A percentile compares a stretch with the other conserved stretches of the same genome.
These are phyloP conservation scores for Pelobates fuscus DNA, from an alignment of 2,113 vertebrate species.

Conservation along the genomic window DNA sequence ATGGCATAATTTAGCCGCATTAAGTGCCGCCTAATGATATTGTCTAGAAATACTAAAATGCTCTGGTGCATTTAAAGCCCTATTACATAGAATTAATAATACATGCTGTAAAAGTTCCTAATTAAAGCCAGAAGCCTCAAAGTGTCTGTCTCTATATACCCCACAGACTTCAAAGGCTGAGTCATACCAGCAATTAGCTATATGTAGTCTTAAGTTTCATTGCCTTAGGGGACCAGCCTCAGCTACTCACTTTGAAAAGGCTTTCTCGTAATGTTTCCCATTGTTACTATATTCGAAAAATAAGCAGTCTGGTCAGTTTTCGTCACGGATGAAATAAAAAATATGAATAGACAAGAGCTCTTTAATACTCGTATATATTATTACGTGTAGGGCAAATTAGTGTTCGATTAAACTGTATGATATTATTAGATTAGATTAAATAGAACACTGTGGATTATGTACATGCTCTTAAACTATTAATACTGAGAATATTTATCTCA, in stretches of 20 bases:
- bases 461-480: too few species aligned
- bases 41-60: conserved; percentile 12
- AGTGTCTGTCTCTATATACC: conserved; percentile 33
- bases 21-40: conserved; percentile 28
- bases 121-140: conserved; percentile 37
- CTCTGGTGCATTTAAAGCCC: conserved; percentile 32
- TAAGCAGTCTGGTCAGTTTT: background rate
- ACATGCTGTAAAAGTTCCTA: conserved; percentile 41
- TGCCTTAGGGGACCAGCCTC: conserved; percentile 14
- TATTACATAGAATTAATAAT: conserved; percentile 46
- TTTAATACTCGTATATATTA: background rate
- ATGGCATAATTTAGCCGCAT: background rate
- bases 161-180: conserved; percentile 48
- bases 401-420: too few species aligned
- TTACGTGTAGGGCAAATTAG: too few species aligned
- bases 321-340: background rate
- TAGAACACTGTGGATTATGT: too few species aligned
- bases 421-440: too few species aligned
- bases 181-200: conserved; percentile 38
- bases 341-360: too few species aligned
- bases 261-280: conserved; percentile 17
- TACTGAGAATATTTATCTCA: too few species aligned
- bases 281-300: conserved; percentile 12
- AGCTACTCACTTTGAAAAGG: conserved; percentile 8
- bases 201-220: conserved; percentile 4